These are phyloP conservation scores for Rhopalosiphum nymphaeae DNA, from an alignment of 2,888 invertebrate species.

Conservation along the genomic window DNA sequence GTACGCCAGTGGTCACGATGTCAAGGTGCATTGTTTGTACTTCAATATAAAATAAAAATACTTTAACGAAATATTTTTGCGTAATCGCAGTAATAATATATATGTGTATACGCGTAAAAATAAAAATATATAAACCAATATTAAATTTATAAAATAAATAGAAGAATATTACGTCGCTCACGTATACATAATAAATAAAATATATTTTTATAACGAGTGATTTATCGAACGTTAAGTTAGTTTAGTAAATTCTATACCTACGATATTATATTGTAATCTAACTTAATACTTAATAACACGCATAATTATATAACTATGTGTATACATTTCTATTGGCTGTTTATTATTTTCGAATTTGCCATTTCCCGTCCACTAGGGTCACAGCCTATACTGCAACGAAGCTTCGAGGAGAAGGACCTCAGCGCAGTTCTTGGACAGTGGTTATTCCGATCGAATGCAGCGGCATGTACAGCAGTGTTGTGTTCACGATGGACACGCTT, in stretches of 20 bases:
- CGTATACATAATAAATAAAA: neutral
- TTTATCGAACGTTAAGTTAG: neutral
- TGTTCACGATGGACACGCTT: slow-evolving; percentile 48
- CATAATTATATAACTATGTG: slow-evolving; percentile 21
- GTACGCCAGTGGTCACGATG: neutral
- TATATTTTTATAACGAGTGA: neutral
- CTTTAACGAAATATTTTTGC: neutral
- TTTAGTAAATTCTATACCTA: neutral
- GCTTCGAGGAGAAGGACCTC: slow-evolving; percentile 45
- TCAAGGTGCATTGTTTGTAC: neutral
- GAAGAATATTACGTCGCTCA: neutral
- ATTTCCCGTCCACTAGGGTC: slow-evolving; percentile 37
- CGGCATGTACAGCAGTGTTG: slow-evolving; percentile 44
- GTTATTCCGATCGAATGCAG: slow-evolving; percentile 10
- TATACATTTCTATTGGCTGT: neutral
- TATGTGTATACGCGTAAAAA: neutral
- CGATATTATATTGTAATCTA: neutral
- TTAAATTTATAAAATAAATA: neutral
- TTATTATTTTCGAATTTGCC: slow-evolving; percentile 39
- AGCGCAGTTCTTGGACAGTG: slow-evolving; percentile 43
- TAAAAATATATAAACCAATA: neutral
- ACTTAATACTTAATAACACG: slow-evolving; percentile 5
- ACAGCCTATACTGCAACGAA: neutral
- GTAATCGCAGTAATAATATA: neutral
- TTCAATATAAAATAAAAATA: neutral